These are phyloP conservation scores for Drosophila austrosaltans DNA, from an alignment of 2,888 invertebrate genomes.

Conservation along the genomic window DNA sequence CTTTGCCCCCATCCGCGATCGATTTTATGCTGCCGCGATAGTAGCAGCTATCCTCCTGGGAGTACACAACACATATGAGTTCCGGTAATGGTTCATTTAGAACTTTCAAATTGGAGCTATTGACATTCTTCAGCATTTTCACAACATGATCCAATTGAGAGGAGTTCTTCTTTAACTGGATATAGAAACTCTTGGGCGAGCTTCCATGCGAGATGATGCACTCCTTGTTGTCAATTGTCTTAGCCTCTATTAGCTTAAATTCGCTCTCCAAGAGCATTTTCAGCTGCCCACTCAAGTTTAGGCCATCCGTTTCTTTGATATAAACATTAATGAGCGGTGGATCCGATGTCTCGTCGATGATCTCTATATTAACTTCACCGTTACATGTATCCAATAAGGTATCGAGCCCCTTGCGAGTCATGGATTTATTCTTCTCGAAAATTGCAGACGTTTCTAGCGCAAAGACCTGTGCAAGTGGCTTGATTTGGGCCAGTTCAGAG, in stretches of 20 bases:
- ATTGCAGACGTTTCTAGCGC: constrained; percentile 85
- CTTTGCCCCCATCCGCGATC: constrained; percentile 89
- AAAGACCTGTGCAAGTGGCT: constrained; percentile 86
- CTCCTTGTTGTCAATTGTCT: constrained; percentile 55
- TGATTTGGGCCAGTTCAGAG: constrained; percentile 85
- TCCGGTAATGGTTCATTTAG: background rate
- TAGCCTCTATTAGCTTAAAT: constrained; percentile 41
- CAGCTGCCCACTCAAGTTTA: constrained; percentile 77
- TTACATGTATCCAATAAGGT: constrained; percentile 74
- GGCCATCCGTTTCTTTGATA: constrained; percentile 58
- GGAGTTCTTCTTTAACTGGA: constrained; percentile 86
- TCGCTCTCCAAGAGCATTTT: constrained; percentile 67
- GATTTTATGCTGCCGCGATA: constrained; percentile 89
- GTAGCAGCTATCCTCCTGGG: constrained; percentile 90
- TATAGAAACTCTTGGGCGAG: constrained; percentile 89
- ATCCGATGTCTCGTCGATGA: constrained; percentile 56
- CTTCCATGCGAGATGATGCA: constrained; percentile 88
- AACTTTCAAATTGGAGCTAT: constrained; percentile 47
- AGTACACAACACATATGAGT: constrained; percentile 58
- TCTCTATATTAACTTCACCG: constrained; percentile 73
- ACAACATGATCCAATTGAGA: constrained; percentile 71
- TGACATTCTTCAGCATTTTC: constrained; percentile 68
- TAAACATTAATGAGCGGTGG: constrained; percentile 73
- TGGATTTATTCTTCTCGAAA: constrained; percentile 77
- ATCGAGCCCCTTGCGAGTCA: constrained; percentile 71